A percentile compares a stretch with the other conserved stretches of the same genome.
Evolutionary conservation across 2,113 vertebrate species (phyloP).

Genomic region (Peromyscus californicus): DNA sequence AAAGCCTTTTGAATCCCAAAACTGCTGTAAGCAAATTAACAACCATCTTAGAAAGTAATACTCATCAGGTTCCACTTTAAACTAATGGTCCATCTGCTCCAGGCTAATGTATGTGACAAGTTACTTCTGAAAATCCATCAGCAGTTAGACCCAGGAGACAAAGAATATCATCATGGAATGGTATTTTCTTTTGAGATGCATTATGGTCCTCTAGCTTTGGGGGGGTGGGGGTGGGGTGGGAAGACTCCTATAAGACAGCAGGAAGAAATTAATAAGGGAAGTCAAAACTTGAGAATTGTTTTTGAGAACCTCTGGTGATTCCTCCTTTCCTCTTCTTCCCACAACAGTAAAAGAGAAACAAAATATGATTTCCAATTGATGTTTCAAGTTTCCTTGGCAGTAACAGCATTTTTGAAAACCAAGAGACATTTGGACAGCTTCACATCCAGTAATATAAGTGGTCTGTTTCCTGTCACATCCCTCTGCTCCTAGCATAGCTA

Average conservation of each 20-base stretch:
- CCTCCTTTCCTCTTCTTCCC: neutral
- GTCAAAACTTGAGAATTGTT: constrained; percentile 23
- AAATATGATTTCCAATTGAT: neutral
- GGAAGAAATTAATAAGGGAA: constrained; percentile 38
- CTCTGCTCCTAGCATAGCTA: neutral
- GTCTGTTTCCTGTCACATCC: neutral
- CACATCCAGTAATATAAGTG: neutral
- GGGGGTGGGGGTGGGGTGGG: neutral
- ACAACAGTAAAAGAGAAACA: neutral
- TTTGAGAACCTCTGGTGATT: neutral
- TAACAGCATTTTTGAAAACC: neutral
- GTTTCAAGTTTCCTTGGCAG: neutral
- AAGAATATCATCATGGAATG: neutral
- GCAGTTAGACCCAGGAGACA: neutral
- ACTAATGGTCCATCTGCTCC: neutral
- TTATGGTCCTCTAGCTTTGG: neutral
- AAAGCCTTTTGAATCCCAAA: constrained; percentile 51
- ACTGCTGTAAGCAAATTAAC: constrained; percentile 21
- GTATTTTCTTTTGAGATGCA: neutral
- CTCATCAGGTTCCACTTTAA: neutral
- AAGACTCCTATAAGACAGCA: neutral
- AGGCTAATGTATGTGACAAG: neutral
- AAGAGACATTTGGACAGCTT: neutral
- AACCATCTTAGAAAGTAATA: constrained; percentile 26
- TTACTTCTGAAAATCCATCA: neutral